Evolutionary conservation across 2,888 invertebrate genomes (phyloP).

Genomic region (Unio delphinus): DNA sequence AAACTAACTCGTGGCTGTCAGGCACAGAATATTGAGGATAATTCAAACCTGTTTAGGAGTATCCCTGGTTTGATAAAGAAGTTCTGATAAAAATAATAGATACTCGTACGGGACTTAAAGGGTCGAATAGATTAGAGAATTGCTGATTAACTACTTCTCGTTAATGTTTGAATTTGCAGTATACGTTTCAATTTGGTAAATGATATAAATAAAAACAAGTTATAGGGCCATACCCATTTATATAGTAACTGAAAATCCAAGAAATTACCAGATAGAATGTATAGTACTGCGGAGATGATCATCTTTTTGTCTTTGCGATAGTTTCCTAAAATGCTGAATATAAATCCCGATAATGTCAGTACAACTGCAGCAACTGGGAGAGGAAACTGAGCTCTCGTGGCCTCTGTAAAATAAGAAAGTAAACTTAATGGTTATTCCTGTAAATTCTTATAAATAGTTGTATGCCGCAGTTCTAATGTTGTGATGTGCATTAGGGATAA

Average conservation of each 20-base stretch:
- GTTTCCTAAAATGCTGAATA: constrained; percentile 50
- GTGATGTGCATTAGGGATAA: background rate
- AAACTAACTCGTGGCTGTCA: too few relatives aligned
- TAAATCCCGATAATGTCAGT: constrained; percentile 45
- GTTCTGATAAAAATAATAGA: too few relatives aligned
- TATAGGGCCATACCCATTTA: too few relatives aligned
- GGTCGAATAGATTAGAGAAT: too few relatives aligned
- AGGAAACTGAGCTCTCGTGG: constrained; percentile 50
- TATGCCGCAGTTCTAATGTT: background rate
- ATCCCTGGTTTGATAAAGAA: too few relatives aligned
- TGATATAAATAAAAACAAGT: too few relatives aligned
- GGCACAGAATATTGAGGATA: too few relatives aligned
- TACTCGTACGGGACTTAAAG: too few relatives aligned
- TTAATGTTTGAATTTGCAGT: too few relatives aligned
- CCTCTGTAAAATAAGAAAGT: constrained; percentile 35
- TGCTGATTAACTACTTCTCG: too few relatives aligned
- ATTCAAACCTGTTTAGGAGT: accelerated
- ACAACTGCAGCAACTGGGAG: constrained; percentile 48
- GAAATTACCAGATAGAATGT: constrained; percentile 52
- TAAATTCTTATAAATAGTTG: background rate
- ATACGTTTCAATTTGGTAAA: too few relatives aligned
- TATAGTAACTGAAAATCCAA: too few relatives aligned
- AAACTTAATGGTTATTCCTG: background rate
- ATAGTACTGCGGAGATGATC: constrained; percentile 54
- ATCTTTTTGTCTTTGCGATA: constrained; percentile 48